Conservation (phyloP, 2,888 invertebrate genomes). For the Hirtodrosophila duncani region DNA sequence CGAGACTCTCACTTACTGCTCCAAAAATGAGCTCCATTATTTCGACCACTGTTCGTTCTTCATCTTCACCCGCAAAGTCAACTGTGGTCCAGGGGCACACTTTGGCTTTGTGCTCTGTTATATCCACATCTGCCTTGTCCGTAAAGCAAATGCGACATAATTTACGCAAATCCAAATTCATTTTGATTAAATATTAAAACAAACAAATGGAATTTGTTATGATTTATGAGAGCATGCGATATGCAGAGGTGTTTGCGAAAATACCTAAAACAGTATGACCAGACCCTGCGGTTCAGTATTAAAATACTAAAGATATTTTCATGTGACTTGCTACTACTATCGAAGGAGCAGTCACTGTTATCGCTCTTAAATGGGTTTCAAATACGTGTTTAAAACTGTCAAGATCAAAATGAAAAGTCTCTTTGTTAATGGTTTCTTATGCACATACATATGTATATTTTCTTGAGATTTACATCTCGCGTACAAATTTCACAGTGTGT, state of each 20-base stretch:
- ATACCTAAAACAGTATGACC: too few relatives aligned
- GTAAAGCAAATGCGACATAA: slow-evolving; percentile 73
- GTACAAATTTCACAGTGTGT: slow-evolving; percentile 28
- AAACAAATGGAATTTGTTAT: too few relatives aligned
- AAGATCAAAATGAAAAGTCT: slow-evolving; percentile 12
- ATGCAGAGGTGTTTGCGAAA: too few relatives aligned
- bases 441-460: slow-evolving; percentile 16
- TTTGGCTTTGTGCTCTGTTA: slow-evolving; percentile 57
- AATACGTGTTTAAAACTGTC: background rate
- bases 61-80: too few relatives aligned
- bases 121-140: slow-evolving; percentile 59
- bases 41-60: slow-evolving; percentile 54
- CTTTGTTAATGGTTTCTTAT: background rate
- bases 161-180: slow-evolving; percentile 54
- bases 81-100: too few relatives aligned
- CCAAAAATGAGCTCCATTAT: slow-evolving; percentile 66
- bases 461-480: slow-evolving; percentile 38
- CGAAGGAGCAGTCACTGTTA: too few relatives aligned
- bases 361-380: too few relatives aligned
- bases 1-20: slow-evolving; percentile 62
- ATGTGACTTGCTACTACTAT: too few relatives aligned
- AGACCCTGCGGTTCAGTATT: too few relatives aligned
- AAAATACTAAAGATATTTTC: too few relatives aligned
- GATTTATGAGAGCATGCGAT: too few relatives aligned
- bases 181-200: too few relatives aligned